Evolutionary conservation across 1,140 invertebrate genomes (phyloP), one percentile per base, ranked within the genome.

Genomic region (Bombus confusus): DNA sequence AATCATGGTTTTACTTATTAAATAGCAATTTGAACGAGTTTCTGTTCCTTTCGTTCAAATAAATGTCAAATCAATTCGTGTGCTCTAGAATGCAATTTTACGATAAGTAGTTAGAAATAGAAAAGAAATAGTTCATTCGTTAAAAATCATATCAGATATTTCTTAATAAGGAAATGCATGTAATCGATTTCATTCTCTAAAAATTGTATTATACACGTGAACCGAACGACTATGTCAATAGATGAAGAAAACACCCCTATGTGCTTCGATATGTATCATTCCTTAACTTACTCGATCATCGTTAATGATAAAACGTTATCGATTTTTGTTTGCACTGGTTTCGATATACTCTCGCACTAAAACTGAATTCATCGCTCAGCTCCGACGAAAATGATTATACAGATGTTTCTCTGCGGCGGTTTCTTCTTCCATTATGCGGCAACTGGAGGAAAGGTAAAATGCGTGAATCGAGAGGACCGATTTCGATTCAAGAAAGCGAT

Each of bases 211-310:
- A 68, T 18, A 52, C 5, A 34, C 1, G 18, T 6, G 34, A 59
- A 87, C 59, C 78, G 81, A 90, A 69, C 72, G 68, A 72, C 64
- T 47, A 74, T 13, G 41, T 79, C 75, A 59, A 73, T 78, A 80
- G 66, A 89, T 43, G 64, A 41, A 76, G 72, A 87, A 82, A 84
- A 91, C 87, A 88, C 81, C 77, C 52, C 87, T 62, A 83, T 76
- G 86, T 88, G 84, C 82, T 83, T 88, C 86, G 92, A 93, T 93
- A 93, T 93, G 92, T 93, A 92, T 92, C 75, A 88, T 91, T 92
- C 88, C 88, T 92, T 90, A 92, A 89, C 83, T 92, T 92, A 87
- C 80, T 83, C 62, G 81, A 81, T 86, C 74, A 83, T 86, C 57
- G 1, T 47, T 76, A 69, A 90, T 72, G 86, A 72, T 80, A 72